Evolutionary conservation across 2,113 vertebrate species (phyloP).

Genomic region (Tenebrosternarchus preto): DNA sequence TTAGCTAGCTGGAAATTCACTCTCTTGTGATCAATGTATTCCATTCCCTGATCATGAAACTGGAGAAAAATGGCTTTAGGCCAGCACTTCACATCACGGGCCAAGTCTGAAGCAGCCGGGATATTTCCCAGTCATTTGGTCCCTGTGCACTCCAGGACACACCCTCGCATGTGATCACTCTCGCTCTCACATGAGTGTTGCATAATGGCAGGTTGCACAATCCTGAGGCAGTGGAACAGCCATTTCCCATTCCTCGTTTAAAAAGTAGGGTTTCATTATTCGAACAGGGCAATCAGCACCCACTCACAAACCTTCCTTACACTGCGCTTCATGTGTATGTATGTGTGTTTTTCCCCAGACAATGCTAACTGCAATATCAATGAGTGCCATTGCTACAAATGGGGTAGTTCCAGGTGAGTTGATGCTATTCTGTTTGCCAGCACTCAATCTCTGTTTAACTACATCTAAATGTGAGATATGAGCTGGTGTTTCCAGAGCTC

Average conservation of each 20-base stretch:
- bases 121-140: constrained; percentile 54
- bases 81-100: constrained; percentile 56
- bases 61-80: constrained; percentile 63
- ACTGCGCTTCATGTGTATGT: constrained; percentile 8
- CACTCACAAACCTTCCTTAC: background rate
- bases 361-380: constrained; percentile 95
- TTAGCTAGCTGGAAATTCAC: too few species aligned
- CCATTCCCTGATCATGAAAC: constrained; percentile 30
- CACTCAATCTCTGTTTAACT: background rate
- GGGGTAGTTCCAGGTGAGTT: constrained; percentile 90
- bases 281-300: background rate
- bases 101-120: constrained; percentile 55
- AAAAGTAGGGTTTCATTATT: background rate
- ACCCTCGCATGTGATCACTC: constrained; percentile 28
- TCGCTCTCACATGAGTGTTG: constrained; percentile 38
- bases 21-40: constrained; percentile 37
- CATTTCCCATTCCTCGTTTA: constrained; percentile 28
- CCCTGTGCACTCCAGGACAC: constrained; percentile 34
- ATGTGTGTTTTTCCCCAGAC: constrained; percentile 77
- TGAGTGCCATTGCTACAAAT: constrained; percentile 97
- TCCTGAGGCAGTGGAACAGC: constrained; percentile 49
- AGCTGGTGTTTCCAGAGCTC: too few species aligned
- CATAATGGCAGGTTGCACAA: constrained; percentile 56
- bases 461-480: too few species aligned
- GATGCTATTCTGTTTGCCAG: background rate